phyloP scores from a whole-genome alignment of 2,113 vertebrate species.

The Cinclus mexicanus region DNA sequence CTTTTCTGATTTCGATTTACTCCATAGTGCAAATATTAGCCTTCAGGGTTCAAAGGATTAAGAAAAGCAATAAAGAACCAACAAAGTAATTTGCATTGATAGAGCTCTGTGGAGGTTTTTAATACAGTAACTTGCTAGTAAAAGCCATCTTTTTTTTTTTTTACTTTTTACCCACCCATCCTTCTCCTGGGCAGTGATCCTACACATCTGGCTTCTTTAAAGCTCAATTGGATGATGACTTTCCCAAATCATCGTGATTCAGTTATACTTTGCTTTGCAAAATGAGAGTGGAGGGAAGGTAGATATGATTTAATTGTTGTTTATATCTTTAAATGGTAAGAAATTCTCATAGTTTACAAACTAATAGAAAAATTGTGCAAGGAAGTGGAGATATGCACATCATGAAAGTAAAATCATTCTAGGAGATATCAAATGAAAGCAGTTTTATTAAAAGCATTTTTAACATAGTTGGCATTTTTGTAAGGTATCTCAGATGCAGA shows the following conservation, averaged over 20 bases:
- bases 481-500: background rate
- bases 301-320: background rate
- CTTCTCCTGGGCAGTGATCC: background rate
- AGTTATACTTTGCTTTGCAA: background rate
- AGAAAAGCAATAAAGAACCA: background rate
- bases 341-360: background rate
- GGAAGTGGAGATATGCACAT: background rate
- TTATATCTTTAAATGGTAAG: background rate
- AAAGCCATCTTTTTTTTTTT: background rate
- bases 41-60: background rate
- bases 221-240: background rate
- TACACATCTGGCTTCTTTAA: background rate
- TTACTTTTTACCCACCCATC: background rate
- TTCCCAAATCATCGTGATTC: background rate
- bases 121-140: background rate
- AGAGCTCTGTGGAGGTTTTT: background rate
- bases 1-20: background rate
- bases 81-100: background rate
- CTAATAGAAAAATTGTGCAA: background rate
- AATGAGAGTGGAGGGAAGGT: background rate
- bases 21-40: background rate
- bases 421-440: background rate
- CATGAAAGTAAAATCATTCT: background rate
- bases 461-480: background rate
- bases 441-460: background rate